Percentiles rank a stretch among this genome's conserved stretches.
Evolutionary conservation across 2,113 vertebrate genomes (phyloP).

Genomic region (Hassar affinis): DNA sequence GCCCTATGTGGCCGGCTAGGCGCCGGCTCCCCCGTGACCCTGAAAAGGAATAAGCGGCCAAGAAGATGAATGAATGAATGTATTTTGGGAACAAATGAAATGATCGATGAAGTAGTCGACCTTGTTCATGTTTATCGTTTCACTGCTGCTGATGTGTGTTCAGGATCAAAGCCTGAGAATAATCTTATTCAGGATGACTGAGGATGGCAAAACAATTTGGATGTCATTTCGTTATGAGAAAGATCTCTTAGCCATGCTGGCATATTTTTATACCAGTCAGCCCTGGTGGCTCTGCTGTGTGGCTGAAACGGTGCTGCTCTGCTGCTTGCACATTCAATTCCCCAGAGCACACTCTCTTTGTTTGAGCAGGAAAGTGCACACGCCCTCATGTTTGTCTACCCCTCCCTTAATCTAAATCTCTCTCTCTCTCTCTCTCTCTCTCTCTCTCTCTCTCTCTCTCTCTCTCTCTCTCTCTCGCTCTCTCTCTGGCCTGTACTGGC

Average conservation of each 20-base stretch:
- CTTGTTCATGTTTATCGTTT: neutral
- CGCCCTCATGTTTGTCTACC: slow-evolving; percentile 36
- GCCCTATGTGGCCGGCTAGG: too few relatives aligned
- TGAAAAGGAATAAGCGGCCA: too few relatives aligned
- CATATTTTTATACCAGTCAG: neutral
- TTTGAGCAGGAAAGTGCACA: slow-evolving; percentile 46
- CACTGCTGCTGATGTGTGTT: neutral
- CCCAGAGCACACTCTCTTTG: slow-evolving; percentile 40
- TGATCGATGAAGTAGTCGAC: neutral
- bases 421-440: neutral
- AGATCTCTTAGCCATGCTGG: neutral
- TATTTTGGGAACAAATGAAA: neutral
- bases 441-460: slow-evolving; percentile 3
- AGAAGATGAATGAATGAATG: too few relatives aligned
- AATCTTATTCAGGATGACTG: neutral
- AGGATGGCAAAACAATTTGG: neutral
- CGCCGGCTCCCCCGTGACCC: too few relatives aligned
- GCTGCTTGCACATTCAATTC: slow-evolving; percentile 20
- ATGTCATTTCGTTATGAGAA: neutral
- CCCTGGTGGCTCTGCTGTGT: slow-evolving; percentile 7
- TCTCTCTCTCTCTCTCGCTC: neutral
- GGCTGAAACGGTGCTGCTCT: neutral
- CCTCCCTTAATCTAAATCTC: neutral
- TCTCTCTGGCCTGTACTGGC: neutral
- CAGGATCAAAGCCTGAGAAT: neutral